A percentile compares a stretch with the other conserved stretches of the same genome.
Conservation (phyloP, 2,888 invertebrate genomes). For the Lasioglossum calceatum region DNA sequence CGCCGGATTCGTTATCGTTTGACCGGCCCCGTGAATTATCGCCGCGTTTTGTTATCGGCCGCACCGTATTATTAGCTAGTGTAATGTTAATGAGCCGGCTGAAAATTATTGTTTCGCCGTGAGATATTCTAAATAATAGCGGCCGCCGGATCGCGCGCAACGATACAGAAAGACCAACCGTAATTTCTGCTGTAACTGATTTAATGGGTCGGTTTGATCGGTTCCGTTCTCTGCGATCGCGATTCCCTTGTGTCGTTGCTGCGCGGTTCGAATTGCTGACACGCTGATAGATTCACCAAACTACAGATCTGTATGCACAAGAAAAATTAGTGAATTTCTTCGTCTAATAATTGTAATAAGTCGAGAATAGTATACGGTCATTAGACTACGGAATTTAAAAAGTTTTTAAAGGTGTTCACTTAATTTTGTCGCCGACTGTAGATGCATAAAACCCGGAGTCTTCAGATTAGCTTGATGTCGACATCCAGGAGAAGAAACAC, state of each 20-base stretch:
- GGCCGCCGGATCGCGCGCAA: conserved; percentile 5
- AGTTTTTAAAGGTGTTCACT: neutral
- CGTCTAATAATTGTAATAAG: neutral
- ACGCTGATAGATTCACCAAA: neutral
- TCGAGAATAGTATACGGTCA: neutral
- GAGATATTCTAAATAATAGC: conserved; percentile 23
- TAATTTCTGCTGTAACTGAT: conserved; percentile 14
- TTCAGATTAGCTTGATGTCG: neutral
- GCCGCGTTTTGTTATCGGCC: conserved; percentile 30
- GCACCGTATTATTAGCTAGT: conserved; percentile 36
- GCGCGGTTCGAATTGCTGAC: neutral
- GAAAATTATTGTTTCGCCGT: conserved; percentile 25
- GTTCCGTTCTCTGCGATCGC: neutral
- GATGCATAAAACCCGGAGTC: neutral
- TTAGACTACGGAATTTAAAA: neutral
- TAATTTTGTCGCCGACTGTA: neutral
- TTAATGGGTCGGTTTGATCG: conserved; percentile 20
- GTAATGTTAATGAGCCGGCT: conserved; percentile 39
- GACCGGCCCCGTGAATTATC: conserved; percentile 34
- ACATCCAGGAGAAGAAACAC: neutral
- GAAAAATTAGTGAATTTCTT: neutral
- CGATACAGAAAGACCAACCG: conserved; percentile 19
- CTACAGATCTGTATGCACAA: neutral
- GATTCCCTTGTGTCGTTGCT: neutral
- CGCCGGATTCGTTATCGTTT: conserved; percentile 37